Base-by-base conservation (phyloP, 2,888 invertebrate species). In the Atherix ibis region DNA sequence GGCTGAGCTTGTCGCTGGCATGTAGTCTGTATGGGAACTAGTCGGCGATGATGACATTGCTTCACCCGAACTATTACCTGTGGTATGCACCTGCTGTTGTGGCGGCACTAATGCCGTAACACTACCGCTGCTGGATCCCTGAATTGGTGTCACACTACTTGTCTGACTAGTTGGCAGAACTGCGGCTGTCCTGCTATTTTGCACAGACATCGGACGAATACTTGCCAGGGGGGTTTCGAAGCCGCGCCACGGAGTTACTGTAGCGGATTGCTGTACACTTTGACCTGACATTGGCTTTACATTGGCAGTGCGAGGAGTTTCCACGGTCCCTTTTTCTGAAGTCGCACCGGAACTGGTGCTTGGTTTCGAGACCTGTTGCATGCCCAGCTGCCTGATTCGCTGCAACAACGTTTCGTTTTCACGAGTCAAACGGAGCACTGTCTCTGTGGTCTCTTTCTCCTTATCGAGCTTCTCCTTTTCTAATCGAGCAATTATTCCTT, bases 251-350 rank as follows among this genome's bases (percentile, higher is more conserved):
- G 73, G 71, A n/a, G 67, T 68, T 26, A 73, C 70, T 4, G 71
- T 58, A 0, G 62, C 61, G 3, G 61, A 61, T 41, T 62, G 61
- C 32, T 62, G 62, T 1, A 54, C 54, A 32, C 57, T 52, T 1
- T 61, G 66, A 47, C 85, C 85, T 3, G 91, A 82, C 79, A 92
- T 87, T 0, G 92, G 92, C 56, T 88, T 87, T 27, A 92, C 92
- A 53, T 92, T 92, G 4, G 92, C 92, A 1, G 89, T 92, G 0
- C 80, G 73, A 1, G 71, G 70, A 9, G 72, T 70, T 22, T 72
- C 72, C 3, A 66, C 65, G 9, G 66, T 65, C 3, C 66, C 59
- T 49, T 73, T 73, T 33, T 72, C 73, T 3, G 54, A 48, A 34
- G 50, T 58, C 50, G 73, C 62, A 46, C 73, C 66, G 41, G 81